These are phyloP conservation scores for Caenorhabditis sp. DNA, from an alignment of 2,888 invertebrate genomes.

Conservation along the genomic window DNA sequence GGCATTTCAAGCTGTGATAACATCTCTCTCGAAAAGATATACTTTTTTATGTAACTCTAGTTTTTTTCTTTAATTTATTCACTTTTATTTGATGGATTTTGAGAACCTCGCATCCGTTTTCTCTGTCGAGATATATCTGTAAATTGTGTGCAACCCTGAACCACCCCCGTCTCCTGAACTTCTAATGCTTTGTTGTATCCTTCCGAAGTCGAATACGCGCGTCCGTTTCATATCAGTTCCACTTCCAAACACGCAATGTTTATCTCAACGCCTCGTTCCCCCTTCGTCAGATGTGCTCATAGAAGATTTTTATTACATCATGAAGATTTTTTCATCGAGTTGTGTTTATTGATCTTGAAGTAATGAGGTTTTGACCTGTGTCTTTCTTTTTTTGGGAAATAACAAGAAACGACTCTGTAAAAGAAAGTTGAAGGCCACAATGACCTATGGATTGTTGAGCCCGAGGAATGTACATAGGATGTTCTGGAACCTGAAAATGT, in stretches of 20 bases:
- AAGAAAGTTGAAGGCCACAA: background rate
- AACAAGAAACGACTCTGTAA: background rate
- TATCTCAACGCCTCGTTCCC: background rate
- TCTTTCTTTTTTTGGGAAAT: constrained; percentile 16
- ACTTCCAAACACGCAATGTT: background rate
- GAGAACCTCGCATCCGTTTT: constrained; percentile 5
- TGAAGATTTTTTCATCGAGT: constrained; percentile 24
- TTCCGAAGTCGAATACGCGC: background rate
- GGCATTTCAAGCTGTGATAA: constrained; percentile 28
- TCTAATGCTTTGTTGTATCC: constrained; percentile 13
- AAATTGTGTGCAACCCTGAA: constrained; percentile 29
- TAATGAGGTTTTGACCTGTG: constrained; percentile 29
- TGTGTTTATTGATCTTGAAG: background rate
- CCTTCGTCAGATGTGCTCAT: constrained; percentile 19
- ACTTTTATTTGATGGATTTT: constrained; percentile 40
- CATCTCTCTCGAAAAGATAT: background rate
- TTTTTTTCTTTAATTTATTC: constrained; percentile 15
- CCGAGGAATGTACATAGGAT: background rate
- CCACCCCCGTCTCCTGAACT: constrained; percentile 3
- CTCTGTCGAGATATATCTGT: constrained; percentile 39
- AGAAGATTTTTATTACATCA: constrained; percentile 24
- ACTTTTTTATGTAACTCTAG: constrained; percentile 10
- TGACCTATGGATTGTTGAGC: background rate
- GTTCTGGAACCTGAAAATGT: background rate
- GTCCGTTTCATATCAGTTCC: constrained; percentile 37